Conservation (phyloP, 2,888 invertebrate species). For the Latrodectus elegans region DNA sequence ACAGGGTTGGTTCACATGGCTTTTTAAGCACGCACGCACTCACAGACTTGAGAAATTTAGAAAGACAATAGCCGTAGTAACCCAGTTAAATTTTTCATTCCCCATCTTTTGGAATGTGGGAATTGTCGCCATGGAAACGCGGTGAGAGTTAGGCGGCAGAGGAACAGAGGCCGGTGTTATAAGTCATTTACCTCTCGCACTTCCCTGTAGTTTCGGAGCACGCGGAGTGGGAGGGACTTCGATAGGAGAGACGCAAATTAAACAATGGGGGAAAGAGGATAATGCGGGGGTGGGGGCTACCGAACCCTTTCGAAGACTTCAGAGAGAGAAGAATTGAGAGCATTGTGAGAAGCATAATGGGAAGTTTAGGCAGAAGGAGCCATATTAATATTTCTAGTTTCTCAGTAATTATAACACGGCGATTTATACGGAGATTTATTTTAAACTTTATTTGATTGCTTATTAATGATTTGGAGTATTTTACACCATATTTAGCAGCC, state of each 20-base stretch:
- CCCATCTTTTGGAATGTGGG: conserved; percentile 27
- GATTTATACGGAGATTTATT: neutral
- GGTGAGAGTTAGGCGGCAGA: neutral
- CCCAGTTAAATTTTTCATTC: conserved; percentile 52
- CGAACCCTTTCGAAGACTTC: neutral
- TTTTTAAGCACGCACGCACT: neutral
- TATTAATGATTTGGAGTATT: too few relatives aligned
- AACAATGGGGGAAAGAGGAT: neutral
- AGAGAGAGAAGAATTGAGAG: neutral
- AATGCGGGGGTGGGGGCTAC: neutral
- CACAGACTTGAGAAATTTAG: conserved; percentile 4
- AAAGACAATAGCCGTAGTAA: conserved; percentile 30
- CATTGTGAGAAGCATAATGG: neutral
- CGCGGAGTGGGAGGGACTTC: neutral
- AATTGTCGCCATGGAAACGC: conserved; percentile 29
- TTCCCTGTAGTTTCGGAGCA: conserved; percentile 6
- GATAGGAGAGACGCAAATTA: neutral
- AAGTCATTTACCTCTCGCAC: conserved; percentile 55
- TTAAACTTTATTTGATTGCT: neutral
- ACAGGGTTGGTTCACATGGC: neutral
- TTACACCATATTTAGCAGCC: too few relatives aligned
- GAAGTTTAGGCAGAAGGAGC: neutral
- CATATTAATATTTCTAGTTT: neutral
- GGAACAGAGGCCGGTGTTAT: conserved; percentile 19
- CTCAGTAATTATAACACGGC: neutral